Conservation (phyloP, 1,140 invertebrate species). For the Adelges cooleyi region DNA sequence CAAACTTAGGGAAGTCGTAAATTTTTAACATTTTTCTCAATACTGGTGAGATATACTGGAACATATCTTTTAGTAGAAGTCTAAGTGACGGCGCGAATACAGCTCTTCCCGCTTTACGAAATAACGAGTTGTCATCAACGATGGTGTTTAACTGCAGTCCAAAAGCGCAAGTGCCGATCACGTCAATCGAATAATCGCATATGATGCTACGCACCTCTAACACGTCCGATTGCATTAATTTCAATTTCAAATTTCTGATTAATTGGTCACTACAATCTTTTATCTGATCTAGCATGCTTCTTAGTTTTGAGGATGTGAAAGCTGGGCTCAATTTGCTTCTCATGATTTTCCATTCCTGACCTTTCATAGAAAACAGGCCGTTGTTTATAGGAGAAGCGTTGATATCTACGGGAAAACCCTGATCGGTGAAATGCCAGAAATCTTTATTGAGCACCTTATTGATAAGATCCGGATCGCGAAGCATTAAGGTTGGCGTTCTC, state of each 20-base stretch:
- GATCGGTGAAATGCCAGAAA: constrained; percentile 40
- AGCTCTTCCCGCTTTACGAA: constrained; percentile 2
- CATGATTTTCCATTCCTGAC: constrained; percentile 42
- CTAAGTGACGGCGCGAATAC: neutral
- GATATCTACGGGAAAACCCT: constrained; percentile 32
- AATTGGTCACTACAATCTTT: constrained; percentile 37
- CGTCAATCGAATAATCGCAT: constrained; percentile 24
- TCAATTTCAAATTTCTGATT: constrained; percentile 31
- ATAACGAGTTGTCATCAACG: constrained; percentile 8
- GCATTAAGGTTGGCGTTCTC: constrained; percentile 36
- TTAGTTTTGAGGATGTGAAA: constrained; percentile 47
- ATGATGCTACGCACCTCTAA: constrained; percentile 25
- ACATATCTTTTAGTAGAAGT: neutral
- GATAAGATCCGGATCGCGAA: constrained; percentile 41
- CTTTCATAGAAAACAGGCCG: constrained; percentile 42
- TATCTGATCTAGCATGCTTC: constrained; percentile 42
- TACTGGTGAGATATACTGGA: constrained; percentile 18
- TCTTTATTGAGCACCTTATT: constrained; percentile 42
- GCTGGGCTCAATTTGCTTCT: constrained; percentile 43
- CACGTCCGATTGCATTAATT: neutral
- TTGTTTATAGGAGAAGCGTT: constrained; percentile 40
- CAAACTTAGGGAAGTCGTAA: constrained; percentile 29
- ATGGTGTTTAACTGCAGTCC: constrained; percentile 28
- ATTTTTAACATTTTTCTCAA: constrained; percentile 24
- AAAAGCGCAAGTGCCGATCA: constrained; percentile 32